Percentiles rank a stretch among this genome's conserved stretches.
These are phyloP conservation scores for Rotaria socialis DNA, from an alignment of 2,888 invertebrate species.

Conservation along the genomic window DNA sequence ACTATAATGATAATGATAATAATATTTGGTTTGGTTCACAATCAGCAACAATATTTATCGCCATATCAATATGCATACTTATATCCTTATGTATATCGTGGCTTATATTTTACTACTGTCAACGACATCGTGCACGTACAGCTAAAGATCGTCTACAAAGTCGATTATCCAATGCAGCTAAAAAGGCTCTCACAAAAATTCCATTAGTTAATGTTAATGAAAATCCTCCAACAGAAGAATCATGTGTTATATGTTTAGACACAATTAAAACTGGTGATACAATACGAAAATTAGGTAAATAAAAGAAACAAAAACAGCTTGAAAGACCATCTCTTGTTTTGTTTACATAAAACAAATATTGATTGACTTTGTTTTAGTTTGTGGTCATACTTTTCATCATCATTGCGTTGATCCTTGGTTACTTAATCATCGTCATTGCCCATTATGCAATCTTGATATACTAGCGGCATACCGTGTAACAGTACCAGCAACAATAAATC, in stretches of 20 bases:
- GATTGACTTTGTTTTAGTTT: neutral
- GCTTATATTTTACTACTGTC: conserved; percentile 92
- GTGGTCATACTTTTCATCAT: conserved; percentile 36
- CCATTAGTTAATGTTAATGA: conserved; percentile 73
- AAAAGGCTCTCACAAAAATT: conserved; percentile 85
- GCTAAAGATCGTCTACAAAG: conserved; percentile 84
- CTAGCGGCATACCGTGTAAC: conserved; percentile 34
- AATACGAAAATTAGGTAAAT: conserved; percentile 34
- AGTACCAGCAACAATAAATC: neutral
- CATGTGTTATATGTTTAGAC: conserved; percentile 45
- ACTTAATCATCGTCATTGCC: conserved; percentile 17
- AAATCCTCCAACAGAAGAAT: conserved; percentile 31
- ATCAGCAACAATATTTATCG: conserved; percentile 69
- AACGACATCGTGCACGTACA: conserved; percentile 85
- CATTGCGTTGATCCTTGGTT: conserved; percentile 34
- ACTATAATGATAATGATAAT: neutral
- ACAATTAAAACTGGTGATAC: conserved; percentile 35
- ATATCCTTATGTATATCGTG: conserved; percentile 90
- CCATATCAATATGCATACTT: conserved; percentile 86
- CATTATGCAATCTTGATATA: conserved; percentile 35
- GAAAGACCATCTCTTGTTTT: too few relatives aligned
- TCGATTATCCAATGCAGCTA: conserved; percentile 82
- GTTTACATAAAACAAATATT: too few relatives aligned
- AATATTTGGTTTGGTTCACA: neutral
- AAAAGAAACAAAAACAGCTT: neutral